Conservation (phyloP, 2,113 vertebrate species). For the Peucedramus taeniatus region DNA sequence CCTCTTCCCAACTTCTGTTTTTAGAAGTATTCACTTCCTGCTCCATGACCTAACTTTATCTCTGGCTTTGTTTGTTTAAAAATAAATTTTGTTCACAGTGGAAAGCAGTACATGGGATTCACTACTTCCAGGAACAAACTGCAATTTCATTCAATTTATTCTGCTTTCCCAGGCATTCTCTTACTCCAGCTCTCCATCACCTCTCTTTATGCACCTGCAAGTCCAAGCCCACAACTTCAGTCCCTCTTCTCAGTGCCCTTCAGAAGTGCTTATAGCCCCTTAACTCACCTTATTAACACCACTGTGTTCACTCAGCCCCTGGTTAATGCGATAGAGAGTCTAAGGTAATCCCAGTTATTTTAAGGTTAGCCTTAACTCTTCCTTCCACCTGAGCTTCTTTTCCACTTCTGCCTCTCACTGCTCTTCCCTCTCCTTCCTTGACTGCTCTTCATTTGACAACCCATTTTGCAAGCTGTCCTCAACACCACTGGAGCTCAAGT, state of each 20-base stretch:
- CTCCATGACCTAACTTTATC: not conserved
- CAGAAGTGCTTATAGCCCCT: not conserved
- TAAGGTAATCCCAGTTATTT: not conserved
- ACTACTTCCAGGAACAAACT: not conserved
- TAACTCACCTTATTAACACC: not conserved
- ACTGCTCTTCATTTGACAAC: not conserved
- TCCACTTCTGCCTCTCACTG: not conserved
- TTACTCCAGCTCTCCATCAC: not conserved
- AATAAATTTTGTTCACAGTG: not conserved
- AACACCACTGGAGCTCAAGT: not conserved
- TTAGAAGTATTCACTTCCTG: not conserved
- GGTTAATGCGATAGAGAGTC: not conserved
- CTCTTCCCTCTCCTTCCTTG: not conserved
- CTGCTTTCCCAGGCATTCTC: not conserved
- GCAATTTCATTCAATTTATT: not conserved
- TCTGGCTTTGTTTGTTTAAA: conserved; percentile 1
- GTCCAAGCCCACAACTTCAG: not conserved
- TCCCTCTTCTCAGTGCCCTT: not conserved
- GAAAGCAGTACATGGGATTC: not conserved
- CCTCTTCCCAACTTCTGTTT: not conserved
- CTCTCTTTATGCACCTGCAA: not conserved
- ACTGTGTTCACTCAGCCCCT: not conserved
- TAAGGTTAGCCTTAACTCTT: not conserved
- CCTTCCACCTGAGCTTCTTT: not conserved
- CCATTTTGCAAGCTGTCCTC: not conserved